phyloP scores from a whole-genome alignment of 2,888 invertebrate species.

The Polylopha cassiicola region DNA sequence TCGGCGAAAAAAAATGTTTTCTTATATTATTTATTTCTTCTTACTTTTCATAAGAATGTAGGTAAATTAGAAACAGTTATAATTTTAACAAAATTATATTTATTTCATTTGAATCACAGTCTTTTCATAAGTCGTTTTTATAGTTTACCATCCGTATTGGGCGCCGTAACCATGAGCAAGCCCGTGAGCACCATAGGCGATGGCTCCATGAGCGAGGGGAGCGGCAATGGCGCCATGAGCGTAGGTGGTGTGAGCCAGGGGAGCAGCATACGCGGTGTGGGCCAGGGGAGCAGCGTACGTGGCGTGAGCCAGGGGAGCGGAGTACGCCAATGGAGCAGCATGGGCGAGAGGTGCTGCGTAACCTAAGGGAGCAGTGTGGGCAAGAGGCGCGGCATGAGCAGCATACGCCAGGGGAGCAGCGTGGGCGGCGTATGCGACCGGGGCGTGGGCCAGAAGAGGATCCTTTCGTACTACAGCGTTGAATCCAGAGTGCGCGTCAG shows the following conservation, averaged over 20 bases:
- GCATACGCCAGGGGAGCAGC: slow-evolving; percentile 17
- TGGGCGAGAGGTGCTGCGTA: slow-evolving; percentile 20
- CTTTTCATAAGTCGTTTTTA: not conserved
- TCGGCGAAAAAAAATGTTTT: no score
- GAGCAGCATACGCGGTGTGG: slow-evolving; percentile 15
- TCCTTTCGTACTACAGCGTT: slow-evolving; percentile 60
- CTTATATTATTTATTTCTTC: no score
- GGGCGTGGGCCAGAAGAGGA: slow-evolving; percentile 24
- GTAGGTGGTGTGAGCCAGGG: slow-evolving; percentile 10
- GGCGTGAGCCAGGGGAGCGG: slow-evolving; percentile 24
- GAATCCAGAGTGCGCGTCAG: slow-evolving; percentile 57
- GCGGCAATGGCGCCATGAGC: slow-evolving; percentile 13
- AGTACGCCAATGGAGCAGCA: slow-evolving; percentile 22
- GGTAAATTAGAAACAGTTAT: not conserved
- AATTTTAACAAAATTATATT: not conserved
- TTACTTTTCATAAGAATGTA: no score
- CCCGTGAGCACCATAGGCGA: slow-evolving; percentile 16
- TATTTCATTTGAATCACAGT: slow-evolving; percentile 12
- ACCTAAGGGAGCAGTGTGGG: slow-evolving; percentile 21
- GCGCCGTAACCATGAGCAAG: slow-evolving; percentile 18
- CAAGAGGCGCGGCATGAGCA: slow-evolving; percentile 21
- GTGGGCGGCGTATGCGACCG: slow-evolving; percentile 21
- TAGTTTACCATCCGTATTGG: slow-evolving; percentile 11
- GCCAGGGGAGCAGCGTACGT: slow-evolving; percentile 20
- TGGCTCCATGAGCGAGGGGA: slow-evolving; percentile 19